phyloP scores from a whole-genome alignment of 2,888 invertebrate species.

The Glyphotaelius pellucidus region DNA sequence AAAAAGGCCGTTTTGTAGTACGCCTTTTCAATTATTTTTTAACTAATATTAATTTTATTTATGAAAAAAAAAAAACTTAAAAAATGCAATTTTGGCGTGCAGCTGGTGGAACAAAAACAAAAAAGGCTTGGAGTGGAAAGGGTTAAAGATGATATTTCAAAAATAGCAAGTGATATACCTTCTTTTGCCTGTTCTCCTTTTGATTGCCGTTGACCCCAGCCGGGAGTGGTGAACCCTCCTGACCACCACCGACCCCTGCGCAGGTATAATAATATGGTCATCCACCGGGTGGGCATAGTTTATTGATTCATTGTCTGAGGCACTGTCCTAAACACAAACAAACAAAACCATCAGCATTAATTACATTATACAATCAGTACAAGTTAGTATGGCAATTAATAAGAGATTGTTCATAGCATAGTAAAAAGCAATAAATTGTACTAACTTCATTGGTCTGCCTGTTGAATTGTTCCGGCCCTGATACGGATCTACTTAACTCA shows the following conservation, averaged over 20 bases:
- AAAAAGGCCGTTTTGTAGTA: no score
- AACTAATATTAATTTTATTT: no score
- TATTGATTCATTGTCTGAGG: conserved; percentile 65
- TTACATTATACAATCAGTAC: not conserved
- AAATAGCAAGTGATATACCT: conserved; percentile 70
- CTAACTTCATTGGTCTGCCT: conserved; percentile 55
- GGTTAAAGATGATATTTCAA: not conserved
- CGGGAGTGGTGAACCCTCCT: conserved; percentile 72
- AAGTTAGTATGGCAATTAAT: not conserved
- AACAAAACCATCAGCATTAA: not conserved
- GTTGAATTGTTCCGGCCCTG: conserved; percentile 74
- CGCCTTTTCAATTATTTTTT: no score
- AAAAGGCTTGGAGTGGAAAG: no score
- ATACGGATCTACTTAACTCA: conserved; percentile 77
- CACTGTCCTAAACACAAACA: conserved; percentile 62
- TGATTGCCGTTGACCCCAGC: conserved; percentile 82
- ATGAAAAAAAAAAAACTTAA: no score
- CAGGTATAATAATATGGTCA: conserved; percentile 69
- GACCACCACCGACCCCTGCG: conserved; percentile 77
- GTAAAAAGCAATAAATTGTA: not conserved
- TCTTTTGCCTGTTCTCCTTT: conserved; percentile 82
- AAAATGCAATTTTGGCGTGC: no score
- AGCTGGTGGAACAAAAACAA: no score
- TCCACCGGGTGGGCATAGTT: conserved; percentile 66
- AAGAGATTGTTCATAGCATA: not conserved